phyloP scores from a whole-genome alignment of 2,888 invertebrate species.

The Tupiocoris notatus region DNA sequence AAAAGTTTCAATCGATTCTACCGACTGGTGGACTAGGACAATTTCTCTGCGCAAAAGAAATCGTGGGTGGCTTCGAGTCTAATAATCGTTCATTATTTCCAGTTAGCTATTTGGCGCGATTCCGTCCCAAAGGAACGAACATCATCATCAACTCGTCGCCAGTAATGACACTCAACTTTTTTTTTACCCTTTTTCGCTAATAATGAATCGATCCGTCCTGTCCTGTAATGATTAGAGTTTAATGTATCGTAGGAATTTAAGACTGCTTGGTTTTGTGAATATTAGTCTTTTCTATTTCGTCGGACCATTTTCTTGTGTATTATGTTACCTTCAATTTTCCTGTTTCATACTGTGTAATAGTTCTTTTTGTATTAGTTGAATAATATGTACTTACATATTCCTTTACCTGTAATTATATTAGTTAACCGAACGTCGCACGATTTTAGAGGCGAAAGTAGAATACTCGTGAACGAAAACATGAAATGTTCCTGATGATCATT shows the following conservation, averaged over 20 bases:
- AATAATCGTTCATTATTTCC: too few species aligned
- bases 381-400: not conserved
- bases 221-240: not conserved
- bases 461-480: constrained; percentile 40
- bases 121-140: too few species aligned
- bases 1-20: too few species aligned
- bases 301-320: constrained; percentile 1
- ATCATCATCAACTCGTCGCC: too few species aligned
- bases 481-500: constrained; percentile 42
- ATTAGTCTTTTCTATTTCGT: not conserved
- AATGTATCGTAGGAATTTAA: not conserved
- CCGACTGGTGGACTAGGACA: too few species aligned
- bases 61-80: too few species aligned
- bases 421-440: not conserved
- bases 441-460: constrained; percentile 35
- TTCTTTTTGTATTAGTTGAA: not conserved
- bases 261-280: not conserved
- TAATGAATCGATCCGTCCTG: not conserved
- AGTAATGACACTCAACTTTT: too few species aligned
- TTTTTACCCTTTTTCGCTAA: too few species aligned
- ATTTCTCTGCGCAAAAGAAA: too few species aligned
- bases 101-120: too few species aligned
- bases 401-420: constrained; percentile 9
- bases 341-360: constrained; percentile 1
- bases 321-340: constrained; percentile 34